phyloP scores from a whole-genome alignment of 1,140 invertebrate genomes.

The Drosophila fuyamai region DNA sequence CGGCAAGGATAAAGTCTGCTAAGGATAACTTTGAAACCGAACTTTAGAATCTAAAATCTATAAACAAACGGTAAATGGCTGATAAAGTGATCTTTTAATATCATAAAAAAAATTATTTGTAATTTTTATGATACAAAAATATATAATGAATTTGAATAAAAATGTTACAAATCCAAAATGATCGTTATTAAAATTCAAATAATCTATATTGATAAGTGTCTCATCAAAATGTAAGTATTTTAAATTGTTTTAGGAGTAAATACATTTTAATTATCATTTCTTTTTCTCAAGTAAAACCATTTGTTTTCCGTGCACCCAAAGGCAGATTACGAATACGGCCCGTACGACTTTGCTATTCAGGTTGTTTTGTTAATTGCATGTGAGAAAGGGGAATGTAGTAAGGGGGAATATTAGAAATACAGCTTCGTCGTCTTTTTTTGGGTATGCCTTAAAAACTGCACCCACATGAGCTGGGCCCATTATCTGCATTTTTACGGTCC shows the following conservation, averaged over 20 bases:
- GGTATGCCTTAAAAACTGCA: conserved; percentile 33
- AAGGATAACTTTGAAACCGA: neutral
- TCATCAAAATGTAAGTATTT: too few relatives aligned
- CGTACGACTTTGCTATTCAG: conserved; percentile 26
- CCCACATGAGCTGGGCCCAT: conserved; percentile 46
- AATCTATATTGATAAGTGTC: neutral
- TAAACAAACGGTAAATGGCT: too few relatives aligned
- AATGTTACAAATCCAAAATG: too few relatives aligned
- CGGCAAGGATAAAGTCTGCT: neutral
- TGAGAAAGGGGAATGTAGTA: neutral
- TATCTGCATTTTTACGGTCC: conserved; percentile 81
- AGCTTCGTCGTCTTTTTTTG: neutral
- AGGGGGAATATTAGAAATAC: neutral
- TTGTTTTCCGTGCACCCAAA: conserved; percentile 19
- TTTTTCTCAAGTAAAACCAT: neutral
- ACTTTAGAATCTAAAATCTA: neutral
- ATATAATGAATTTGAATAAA: neutral
- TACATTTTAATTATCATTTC: too few relatives aligned
- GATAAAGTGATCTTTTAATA: too few relatives aligned
- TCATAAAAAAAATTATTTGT: too few relatives aligned
- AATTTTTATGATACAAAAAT: too few relatives aligned
- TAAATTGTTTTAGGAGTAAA: too few relatives aligned
- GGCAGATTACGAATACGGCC: conserved; percentile 68
- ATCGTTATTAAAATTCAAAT: neutral
- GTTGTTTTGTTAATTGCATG: conserved; percentile 51